These are phyloP conservation scores for Manis pentadactyla DNA, from an alignment of 2,797 vertebrate genomes.

Conservation along the genomic window DNA sequence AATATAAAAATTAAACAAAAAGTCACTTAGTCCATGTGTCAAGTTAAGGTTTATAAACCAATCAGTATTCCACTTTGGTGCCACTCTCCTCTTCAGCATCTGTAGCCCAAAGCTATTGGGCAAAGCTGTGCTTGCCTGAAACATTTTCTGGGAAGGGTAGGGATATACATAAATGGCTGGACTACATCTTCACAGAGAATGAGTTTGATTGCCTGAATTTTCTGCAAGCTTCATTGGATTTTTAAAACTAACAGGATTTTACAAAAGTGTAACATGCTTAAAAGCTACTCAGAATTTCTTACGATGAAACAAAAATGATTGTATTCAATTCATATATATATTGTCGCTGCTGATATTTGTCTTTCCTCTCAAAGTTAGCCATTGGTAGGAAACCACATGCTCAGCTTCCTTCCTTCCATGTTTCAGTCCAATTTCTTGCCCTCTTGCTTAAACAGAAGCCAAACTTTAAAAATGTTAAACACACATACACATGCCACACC, in stretches of 20 bases:
- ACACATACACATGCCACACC: neutral
- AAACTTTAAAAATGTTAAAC: neutral
- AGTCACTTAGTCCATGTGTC: neutral
- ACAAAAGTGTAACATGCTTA: neutral
- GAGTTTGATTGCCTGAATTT: neutral
- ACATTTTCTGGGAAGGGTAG: neutral
- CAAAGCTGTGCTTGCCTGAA: neutral
- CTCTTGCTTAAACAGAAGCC: neutral
- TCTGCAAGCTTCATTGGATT: neutral
- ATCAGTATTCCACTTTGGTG: neutral
- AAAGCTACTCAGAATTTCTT: neutral
- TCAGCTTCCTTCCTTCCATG: neutral
- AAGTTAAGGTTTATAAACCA: neutral
- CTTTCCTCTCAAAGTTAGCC: neutral
- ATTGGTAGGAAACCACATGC: neutral
- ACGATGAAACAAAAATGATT: neutral
- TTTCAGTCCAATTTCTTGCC: neutral
- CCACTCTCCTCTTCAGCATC: neutral
- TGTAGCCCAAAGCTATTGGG: neutral
- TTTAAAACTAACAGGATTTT: neutral
- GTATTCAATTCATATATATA: neutral
- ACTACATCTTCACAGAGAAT: neutral
- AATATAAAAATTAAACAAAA: neutral
- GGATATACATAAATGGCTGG: neutral
- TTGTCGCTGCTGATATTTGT: neutral